Conservation (phyloP, 2,113 vertebrate genomes). For the Probosciger aterrimus region DNA sequence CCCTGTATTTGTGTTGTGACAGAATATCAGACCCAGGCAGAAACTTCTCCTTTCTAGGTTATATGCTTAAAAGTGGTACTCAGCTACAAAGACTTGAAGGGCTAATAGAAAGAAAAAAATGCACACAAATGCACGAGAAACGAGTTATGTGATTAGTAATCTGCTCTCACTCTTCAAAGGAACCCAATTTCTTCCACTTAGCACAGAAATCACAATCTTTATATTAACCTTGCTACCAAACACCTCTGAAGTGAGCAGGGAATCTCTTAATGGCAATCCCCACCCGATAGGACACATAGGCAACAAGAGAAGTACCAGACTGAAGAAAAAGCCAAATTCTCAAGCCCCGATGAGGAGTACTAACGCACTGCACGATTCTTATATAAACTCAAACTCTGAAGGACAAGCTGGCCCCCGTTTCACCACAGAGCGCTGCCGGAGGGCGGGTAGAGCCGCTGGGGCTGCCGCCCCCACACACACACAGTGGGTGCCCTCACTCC, state of each 20-base stretch:
- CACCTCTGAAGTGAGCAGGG: background rate
- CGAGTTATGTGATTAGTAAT: accelerated
- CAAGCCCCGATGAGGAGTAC: background rate
- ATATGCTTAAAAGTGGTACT: background rate
- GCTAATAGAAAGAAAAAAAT: background rate
- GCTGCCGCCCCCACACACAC: no score
- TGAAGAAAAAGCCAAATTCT: background rate
- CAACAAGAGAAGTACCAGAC: no score
- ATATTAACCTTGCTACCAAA: accelerated
- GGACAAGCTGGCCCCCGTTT: background rate
- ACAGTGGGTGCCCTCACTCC: background rate
- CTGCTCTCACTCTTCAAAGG: background rate
- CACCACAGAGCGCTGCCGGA: background rate
- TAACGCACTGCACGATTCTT: accelerated
- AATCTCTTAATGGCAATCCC: accelerated
- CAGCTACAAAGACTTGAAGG: background rate
- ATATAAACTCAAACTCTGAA: background rate
- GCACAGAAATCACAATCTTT: background rate
- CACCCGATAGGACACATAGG: accelerated
- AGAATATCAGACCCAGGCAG: background rate
- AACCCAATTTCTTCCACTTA: background rate
- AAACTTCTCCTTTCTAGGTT: background rate
- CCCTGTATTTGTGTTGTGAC: background rate
- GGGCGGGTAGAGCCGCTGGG: background rate
- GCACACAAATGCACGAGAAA: background rate